Base-by-base conservation (phyloP, 2,113 vertebrate genomes). In the Catharus bicknelli region DNA sequence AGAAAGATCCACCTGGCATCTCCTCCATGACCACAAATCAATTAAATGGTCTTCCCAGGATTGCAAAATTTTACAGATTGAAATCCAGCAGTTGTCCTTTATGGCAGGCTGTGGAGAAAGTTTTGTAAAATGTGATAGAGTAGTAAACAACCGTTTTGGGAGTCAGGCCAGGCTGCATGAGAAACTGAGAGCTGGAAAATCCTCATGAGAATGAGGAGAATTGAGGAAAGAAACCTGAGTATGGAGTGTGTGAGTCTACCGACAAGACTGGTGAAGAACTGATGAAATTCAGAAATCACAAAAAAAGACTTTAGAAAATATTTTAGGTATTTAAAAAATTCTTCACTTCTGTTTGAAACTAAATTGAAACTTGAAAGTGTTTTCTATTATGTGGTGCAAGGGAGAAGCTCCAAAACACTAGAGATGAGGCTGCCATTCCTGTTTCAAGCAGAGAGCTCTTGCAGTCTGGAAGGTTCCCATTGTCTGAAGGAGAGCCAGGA, bases 21-120 rank as follows among this genome's bases (percentile, higher is more conserved):
- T 91, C 42, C 34, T 79, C 51, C 63, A 32, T 55, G 57, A 80
- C 43, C 51, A 90, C 78, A 80, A 74, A 85, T 91, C 84, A 80
- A 45, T 79, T 79, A 79, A 91, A 83, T 80, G 40, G 34, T 76
- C 78, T 86, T 94, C 32, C 67, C 70, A 40, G 38, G n/a, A 15
- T 15, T 83, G 70, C 74, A 67, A 20, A 69, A 83, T 91, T 91
- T 77, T 83, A 48, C 47, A n/a, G 27, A 29, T 42, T 20, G 70
- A 62, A 89, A 82, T 76, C 38, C 29, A 94, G 57, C 32, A 53
- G 36, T 86, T 78, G 53, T 59, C 40, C 27, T 68, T 78, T 81
- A 75, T 9, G 84, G 30, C 42, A 89, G 45, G 26, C 89, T 43
- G 34, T 66, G 50, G 50, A 54, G 38, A 89, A 85, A 83, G n/a